These are phyloP conservation scores for Scytalopus superciliaris DNA, from an alignment of 2,113 vertebrate species.

Conservation along the genomic window DNA sequence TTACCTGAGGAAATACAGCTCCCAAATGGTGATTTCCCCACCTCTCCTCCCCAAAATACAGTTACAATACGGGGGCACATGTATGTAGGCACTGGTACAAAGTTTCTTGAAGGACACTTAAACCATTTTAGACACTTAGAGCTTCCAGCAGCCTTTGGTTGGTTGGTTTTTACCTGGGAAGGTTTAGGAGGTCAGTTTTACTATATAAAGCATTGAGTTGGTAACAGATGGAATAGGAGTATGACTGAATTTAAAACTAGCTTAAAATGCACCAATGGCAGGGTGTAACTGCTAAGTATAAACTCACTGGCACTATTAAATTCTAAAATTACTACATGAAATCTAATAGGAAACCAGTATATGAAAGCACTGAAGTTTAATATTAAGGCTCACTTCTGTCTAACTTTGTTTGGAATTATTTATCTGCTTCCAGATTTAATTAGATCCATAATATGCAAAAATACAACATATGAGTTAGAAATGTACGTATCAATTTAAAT, in stretches of 20 bases:
- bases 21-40: neutral
- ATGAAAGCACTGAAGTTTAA: neutral
- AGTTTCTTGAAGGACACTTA: neutral
- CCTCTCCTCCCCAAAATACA: neutral
- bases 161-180: neutral
- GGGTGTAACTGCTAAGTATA: neutral
- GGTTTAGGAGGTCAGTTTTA: neutral
- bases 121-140: neutral
- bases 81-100: neutral
- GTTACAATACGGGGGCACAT: neutral
- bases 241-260: neutral
- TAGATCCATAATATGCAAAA: neutral
- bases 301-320: neutral
- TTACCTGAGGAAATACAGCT: slow-evolving; percentile 43
- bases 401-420: neutral
- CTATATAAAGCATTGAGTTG: neutral
- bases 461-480: neutral
- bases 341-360: neutral
- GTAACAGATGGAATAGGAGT: neutral
- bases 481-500: neutral
- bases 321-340: neutral
- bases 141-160: neutral
- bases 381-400: neutral
- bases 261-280: neutral
- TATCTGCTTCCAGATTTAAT: neutral